Evolutionary conservation across 2,888 invertebrate species (phyloP), one percentile per base, ranked within the genome.

Genomic region (Amorpha juglandis): DNA sequence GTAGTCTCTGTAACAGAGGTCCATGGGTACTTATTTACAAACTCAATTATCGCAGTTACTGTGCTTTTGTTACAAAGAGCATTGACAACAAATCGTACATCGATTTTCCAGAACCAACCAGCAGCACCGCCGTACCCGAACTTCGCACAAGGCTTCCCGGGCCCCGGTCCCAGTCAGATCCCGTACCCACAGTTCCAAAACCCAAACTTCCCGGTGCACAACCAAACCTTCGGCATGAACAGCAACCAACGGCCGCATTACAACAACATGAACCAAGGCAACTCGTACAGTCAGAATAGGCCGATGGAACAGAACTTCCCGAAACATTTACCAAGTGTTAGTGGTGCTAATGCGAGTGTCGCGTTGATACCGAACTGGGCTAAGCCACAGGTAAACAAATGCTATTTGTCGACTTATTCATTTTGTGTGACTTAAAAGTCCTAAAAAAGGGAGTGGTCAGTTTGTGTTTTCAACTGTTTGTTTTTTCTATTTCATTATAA

Each of bases 151-250:
- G 83, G 84, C 0, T 80, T 80, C 76, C 83, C 78, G n/a, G 82
- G 78, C 75, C 83, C 84, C 0, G 81, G 77, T 0, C 80, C 83
- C n/a, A 77, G 76, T 38, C 86, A 84, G 65, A 78, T 86, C 21
- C 90, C 88, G 0, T 82, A 79, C 79, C 89, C 89, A 1, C 83
- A 83, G 67, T 86, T 84, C 81, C 81, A 81, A 47, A 82, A 81
- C 68, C 85, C 84, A 0, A 84, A 81, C 69, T 84, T 81, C 75
- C 79, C 79, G 38, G 77, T 76, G 38, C 82, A 78, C 67, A 80
- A 79, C 74, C 79, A 70, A 58, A 68, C 53, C 65, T 72, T 66
- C 69, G 68, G 68, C 63, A 50, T 67, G 67, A 70, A 70, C 27
- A 27, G 70, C 58, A 70, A 52, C 64, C 75, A 70, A 45, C 68